Evolutionary conservation across 1,140 invertebrate species (phyloP), one percentile per base, ranked within the genome.

Genomic region (Physella acuta): DNA sequence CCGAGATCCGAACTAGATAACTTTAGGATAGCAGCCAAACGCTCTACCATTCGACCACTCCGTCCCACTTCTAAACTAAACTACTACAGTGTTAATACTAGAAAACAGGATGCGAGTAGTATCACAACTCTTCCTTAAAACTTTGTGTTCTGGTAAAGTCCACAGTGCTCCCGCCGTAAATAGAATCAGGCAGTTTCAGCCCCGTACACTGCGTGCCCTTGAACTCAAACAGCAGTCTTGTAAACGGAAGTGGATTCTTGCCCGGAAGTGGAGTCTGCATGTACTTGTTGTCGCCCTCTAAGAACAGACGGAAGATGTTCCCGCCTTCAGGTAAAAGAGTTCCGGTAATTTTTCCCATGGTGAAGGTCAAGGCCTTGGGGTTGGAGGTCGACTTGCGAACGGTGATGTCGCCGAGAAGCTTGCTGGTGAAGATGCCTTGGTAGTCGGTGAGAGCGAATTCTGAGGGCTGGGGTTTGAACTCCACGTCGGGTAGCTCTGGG

Each of bases 251-350:
- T 37, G 65, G 65, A 14, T 58, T n/a, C 37, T 56, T 68, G 1
- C 65, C 55, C n/a, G 16, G 4, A 17, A 36, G n/a, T 36, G 65
- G 65, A 1, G 3, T 30, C 24, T n/a, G 4, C 52, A 68, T 16
- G 31, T 58, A 36, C 20, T 28, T 37, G 55, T 39, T 39, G 17
- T 17, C 2, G 8, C 65, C 65, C 5, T 31, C 55, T 28, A 68
- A 26, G 36, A 68, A 68, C 20, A 68, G 36, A 24, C 65, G 30
- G 65, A 68, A 68, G 53, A 68, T 37, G 55, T 68, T 68, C 31
- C 65, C 65, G 14, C 65, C 65, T 44, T 68, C 65, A 5, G 65
- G 65, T 28, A 37, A 55, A 11, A 68, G 52, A 17, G 51, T 30
- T 4, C 65, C 65, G 5, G 34, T 59, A 17, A 59, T 34, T 14